These are phyloP conservation scores for Apis mellifera DNA, from an alignment of 1,140 invertebrate species.

Conservation along the genomic window Amel_HAv3.1 CM009942.2:5260501-5261000, in stretches of 20 bases:
- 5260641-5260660: slow-evolving; percentile 49
- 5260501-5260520: no score
- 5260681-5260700: not conserved
- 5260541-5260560: not conserved
- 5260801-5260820: slow-evolving; percentile 30
- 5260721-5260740: slow-evolving; percentile 69
- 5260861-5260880: not conserved
- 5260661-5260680: slow-evolving; percentile 7
- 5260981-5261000: not conserved
- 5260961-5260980: not conserved
- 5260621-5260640: slow-evolving; percentile 40
- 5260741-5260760: slow-evolving; percentile 45
- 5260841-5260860: slow-evolving; percentile 19
- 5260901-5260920: slow-evolving; percentile 8
- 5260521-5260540: no score
- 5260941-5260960: not conserved
- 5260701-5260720: slow-evolving; percentile 20
- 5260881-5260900: not conserved
- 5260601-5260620: slow-evolving; percentile 41
- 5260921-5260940: not conserved
- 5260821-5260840: no score
- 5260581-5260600: slow-evolving; percentile 1
- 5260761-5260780: slow-evolving; percentile 26
- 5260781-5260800: slow-evolving; percentile 36
- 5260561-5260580: slow-evolving; percentile 26